These are phyloP conservation scores for Chiridota heheva DNA, from an alignment of 35 echinoderm and acorn worm species.

Conservation along the genomic window DNA sequence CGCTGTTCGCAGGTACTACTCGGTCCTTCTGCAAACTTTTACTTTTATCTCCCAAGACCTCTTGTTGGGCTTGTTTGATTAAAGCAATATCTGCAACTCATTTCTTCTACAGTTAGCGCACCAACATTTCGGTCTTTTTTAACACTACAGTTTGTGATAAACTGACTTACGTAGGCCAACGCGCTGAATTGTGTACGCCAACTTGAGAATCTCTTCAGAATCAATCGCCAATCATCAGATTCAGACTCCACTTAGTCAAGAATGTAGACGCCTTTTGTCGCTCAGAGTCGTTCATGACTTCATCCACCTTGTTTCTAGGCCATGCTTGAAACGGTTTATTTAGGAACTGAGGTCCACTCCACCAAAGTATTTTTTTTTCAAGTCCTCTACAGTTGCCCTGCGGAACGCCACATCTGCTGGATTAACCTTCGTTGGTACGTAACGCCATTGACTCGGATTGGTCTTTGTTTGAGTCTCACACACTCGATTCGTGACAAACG, in stretches of 20 bases:
- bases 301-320: constrained; percentile 9
- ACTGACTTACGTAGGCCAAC: constrained; percentile 6
- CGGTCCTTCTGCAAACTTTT: not conserved
- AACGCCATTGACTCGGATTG: constrained; percentile 22
- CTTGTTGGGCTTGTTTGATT: constrained; percentile 15
- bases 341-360: not conserved
- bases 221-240: not conserved
- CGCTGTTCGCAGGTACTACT: not conserved
- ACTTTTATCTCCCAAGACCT: not conserved
- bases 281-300: not conserved
- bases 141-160: not conserved
- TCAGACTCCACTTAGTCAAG: not conserved
- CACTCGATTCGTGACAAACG: constrained; percentile 10
- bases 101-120: constrained; percentile 4
- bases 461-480: constrained; percentile 14
- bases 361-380: not conserved
- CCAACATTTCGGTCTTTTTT: not conserved
- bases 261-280: not conserved
- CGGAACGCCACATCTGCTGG: constrained; percentile 23
- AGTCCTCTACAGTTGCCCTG: not conserved
- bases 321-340: not conserved
- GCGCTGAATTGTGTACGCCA: constrained; percentile 7
- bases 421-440: constrained; percentile 30
- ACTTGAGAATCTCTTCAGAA: constrained; percentile 12
- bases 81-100: constrained; percentile 13